Evolutionary conservation across 1,140 invertebrate genomes (phyloP), one percentile per base, ranked within the genome.

Genomic region (Liolophura sinensis): DNA sequence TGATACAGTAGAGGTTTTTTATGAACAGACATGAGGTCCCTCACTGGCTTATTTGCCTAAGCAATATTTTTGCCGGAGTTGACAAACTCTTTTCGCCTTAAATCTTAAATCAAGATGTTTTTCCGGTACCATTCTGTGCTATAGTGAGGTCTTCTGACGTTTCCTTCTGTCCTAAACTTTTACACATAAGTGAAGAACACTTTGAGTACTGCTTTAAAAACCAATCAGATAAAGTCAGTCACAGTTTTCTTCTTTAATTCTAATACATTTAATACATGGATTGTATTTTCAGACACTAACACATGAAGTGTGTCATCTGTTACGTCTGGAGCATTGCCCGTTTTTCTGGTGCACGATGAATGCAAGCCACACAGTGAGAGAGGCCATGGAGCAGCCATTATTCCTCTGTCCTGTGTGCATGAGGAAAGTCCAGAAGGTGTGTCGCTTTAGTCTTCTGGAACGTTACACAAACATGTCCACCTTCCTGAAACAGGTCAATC

Each of bases 311-410:
- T 74, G 77, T 59, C 79, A 81, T 66, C 55, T 79, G 46, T 74
- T 80, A 66, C 77, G 77, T 24, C 51, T 81, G 49, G 55, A 68
- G 50, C 79, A 81, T 59, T 81, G 79, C 67, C 65, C 67, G 20
- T 78, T 73, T 58, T 81, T 78, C 56, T 47, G 40, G 4, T 81
- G 79, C 69, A 65, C 71, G 31, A 81, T 81, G 79, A 81, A 81
- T 70, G 78, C 76, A 49, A 78, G 78, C 55, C 65, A 57, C 15
- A 72, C 74, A 50, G 59, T 80, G 25, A n/a, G 60, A 12, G 74
- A 79, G 55, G 77, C 75, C 12, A 56, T 78, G 64, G 48, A 52
- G 25, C 75, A 78, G 52, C 78, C 79, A 22, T 60, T 78, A 22
- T 77, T 78, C 65, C 70, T 77, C 14, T 81, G 78, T 70, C 79